Percentiles rank a stretch among this genome's conserved stretches.
Conservation (phyloP, 2,888 invertebrate genomes). For the Andrena camellia region DNA sequence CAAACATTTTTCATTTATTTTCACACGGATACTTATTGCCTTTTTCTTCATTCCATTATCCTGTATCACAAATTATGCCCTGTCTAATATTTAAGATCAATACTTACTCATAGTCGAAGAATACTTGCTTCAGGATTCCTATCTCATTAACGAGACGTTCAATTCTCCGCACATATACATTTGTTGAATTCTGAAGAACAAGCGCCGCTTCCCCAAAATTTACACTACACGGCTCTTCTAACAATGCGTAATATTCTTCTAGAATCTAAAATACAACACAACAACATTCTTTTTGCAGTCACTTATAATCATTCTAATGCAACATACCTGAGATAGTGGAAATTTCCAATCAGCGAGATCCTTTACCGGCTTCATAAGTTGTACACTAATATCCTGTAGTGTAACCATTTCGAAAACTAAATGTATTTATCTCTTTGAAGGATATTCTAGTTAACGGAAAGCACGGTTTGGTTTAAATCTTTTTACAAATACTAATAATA, state of each 20-base stretch:
- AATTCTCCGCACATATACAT: constrained; percentile 91
- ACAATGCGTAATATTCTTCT: constrained; percentile 74
- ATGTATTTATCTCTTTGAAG: background rate
- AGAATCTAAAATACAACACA: constrained; percentile 70
- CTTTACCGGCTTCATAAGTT: constrained; percentile 79
- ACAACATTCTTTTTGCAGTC: background rate
- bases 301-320: background rate
- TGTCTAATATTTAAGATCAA: background rate
- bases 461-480: background rate
- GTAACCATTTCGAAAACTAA: constrained; percentile 63
- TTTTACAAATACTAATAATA: background rate
- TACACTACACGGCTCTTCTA: constrained; percentile 72
- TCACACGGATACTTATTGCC: background rate
- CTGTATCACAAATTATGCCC: background rate
- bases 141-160: constrained; percentile 87
- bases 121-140: constrained; percentile 83
- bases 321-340: constrained; percentile 78
- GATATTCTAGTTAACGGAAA: background rate
- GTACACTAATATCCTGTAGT: constrained; percentile 74
- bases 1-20: background rate
- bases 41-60: background rate
- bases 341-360: constrained; percentile 81
- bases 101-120: constrained; percentile 76
- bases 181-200: constrained; percentile 90
- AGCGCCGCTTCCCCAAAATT: constrained; percentile 93